Base-by-base conservation (phyloP, 2,797 vertebrate species). In the Falco peregrinus region DNA sequence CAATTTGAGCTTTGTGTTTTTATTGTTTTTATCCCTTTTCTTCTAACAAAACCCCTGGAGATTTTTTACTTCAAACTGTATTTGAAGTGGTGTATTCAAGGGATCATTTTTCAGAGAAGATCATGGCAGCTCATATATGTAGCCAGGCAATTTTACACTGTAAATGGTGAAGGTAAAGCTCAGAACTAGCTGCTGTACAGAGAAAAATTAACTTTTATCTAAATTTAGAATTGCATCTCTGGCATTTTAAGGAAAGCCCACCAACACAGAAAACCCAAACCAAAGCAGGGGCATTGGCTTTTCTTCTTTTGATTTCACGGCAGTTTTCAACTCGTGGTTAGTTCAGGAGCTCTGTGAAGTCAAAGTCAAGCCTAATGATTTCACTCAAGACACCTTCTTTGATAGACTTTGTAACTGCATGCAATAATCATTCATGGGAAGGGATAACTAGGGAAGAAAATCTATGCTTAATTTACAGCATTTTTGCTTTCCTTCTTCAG, bases 81-180 rank as follows among this genome's bases (percentile, higher is more conserved):
- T 89, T 73, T 65, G 73, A 82, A 67, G 37, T 24, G 41, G 5
- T 24, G 15, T 33, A 68, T 45, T 16, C 45, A 67, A 50, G 22
- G 43, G 33, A 31, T 48, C 3, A 2, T 37, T 76, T 57, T 74
- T 60, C 73, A 51, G 50, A 65, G 74, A 31, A 83, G 60, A 80
- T 29, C 47, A 7, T 2, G 0, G 24, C 5, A 2, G 41, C 41
- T 69, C 9, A 28, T 7, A 11, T 10, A 57, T 5, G 11, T 21
- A 51, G 16, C 28, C 48, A 41, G 54, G 45, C 59, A 50, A 60
- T 5, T 33, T 12, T 33, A 56, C 2, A 5, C 28, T 7, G 56
- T 13, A 45, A 56, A 45, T 22, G 21, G 35, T 31, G 61, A 67
- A 47, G 22, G n/a, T 21, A 56, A 67, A 70, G 14, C 43, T 77